Evolutionary conservation across 2,888 invertebrate genomes (phyloP).

Genomic region (Bombyx huttoni): DNA sequence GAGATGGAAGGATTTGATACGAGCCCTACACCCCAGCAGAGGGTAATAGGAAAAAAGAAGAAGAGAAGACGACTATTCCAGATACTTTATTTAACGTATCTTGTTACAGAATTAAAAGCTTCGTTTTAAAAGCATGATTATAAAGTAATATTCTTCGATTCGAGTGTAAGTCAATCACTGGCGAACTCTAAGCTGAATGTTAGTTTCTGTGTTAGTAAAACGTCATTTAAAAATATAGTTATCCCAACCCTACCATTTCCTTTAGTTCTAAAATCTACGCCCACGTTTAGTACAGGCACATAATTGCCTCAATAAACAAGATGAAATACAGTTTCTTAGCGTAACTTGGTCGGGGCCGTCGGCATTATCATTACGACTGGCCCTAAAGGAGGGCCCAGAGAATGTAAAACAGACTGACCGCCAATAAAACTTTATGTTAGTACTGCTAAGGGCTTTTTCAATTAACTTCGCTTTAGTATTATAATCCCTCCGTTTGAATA

Average conservation of each 20-base stretch:
- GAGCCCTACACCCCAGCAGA: no score
- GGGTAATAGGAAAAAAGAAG: no score
- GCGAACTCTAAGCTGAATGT: no score
- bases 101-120: no score
- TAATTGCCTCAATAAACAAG: constrained; percentile 1
- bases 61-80: no score
- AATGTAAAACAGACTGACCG: constrained; percentile 31
- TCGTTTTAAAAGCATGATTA: no score
- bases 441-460: constrained; percentile 32
- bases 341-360: constrained; percentile 15
- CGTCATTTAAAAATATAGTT: no score
- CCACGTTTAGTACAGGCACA: not conserved
- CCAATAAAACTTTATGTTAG: constrained; percentile 41
- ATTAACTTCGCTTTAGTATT: constrained; percentile 42
- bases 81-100: no score
- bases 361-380: constrained; percentile 31
- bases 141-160: no score
- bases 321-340: constrained; percentile 3
- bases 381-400: constrained; percentile 13
- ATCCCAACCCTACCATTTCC: not conserved
- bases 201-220: no score
- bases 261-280: not conserved
- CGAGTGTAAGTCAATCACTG: no score
- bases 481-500: constrained; percentile 26
- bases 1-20: no score